These are phyloP conservation scores for Oxyura jamaicensis DNA, from an alignment of 2,113 vertebrate species.

Conservation along the genomic window DNA sequence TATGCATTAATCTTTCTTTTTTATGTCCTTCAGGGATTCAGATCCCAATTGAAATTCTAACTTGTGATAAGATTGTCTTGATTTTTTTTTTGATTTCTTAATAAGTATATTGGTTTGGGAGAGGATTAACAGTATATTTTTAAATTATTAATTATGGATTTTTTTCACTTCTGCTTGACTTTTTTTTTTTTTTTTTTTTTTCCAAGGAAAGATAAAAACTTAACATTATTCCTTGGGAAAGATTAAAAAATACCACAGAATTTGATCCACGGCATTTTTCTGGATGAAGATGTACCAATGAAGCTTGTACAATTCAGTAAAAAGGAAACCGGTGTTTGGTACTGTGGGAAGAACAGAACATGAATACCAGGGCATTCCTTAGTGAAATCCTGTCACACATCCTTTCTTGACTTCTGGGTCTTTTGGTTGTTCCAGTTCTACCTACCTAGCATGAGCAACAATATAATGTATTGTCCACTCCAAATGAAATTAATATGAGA, in stretches of 20 bases:
- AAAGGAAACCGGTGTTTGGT: not conserved
- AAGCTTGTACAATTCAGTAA: not conserved
- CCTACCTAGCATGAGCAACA: not conserved
- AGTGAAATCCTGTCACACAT: not conserved
- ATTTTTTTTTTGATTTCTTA: constrained; percentile 1
- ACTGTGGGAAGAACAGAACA: not conserved
- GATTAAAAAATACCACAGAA: not conserved
- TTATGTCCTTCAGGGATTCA: constrained; percentile 3
- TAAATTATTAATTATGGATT: constrained; percentile 8
- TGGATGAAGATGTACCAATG: not conserved
- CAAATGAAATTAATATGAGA: not conserved
- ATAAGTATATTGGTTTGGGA: not conserved
- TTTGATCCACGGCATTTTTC: not conserved
- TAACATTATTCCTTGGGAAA: not conserved
- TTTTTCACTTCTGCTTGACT: not conserved
- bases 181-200: too few species aligned
- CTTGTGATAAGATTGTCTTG: not conserved
- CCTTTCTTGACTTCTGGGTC: not conserved
- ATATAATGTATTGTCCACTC: not conserved
- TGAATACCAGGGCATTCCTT: not conserved
- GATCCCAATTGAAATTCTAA: constrained; percentile 6
- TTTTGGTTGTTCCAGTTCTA: not conserved
- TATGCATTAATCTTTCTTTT: not conserved
- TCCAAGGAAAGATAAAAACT: not conserved
- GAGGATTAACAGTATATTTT: not conserved